Base-by-base conservation (phyloP, 2,888 invertebrate genomes). In the Diaperis boleti region DNA sequence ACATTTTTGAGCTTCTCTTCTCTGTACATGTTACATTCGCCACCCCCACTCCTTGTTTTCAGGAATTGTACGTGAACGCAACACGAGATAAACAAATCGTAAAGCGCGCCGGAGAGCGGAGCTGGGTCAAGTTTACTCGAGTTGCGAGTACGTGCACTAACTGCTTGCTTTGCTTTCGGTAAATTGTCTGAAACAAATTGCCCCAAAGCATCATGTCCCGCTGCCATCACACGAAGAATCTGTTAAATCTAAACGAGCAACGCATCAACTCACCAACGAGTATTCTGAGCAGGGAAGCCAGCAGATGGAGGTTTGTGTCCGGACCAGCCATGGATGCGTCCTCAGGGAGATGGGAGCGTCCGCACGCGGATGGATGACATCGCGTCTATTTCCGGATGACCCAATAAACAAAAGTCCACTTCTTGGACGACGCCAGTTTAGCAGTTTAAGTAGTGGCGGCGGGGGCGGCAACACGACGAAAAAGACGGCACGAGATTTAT, bases 251-350 rank as follows among this genome's bases (percentile, higher is more conserved):
- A 54, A 54, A 41, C 42, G 54, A 42, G 41, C 10, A 50, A 42
- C 56, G 42, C 8, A 26, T 6, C 13, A 62, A 86, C 87, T 86
- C 79, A 87, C 87, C 87, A 71, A 87, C 86, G 69, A 87, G 85
- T 69, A 87, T 85, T 82, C 87, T 85, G 69, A 87, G 84, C 66
- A 87, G 83, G 81, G 85, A 87, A 76, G 87, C 87, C 73, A 87
- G 80, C 79, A 85, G 83, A 78, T 86, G 85, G 77, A 74, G 71
- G 68, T 75, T 76, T 68, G 86, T 82, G 79, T 87, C 87, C 74
- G 85, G 83, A 74, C 85, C 83, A 83, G 85, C 87, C 86, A 87
- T 86, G 80, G 82, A 82, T 84, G 64, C 47, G 33, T 55, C 70
- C 70, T 71, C 69, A 72, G 69, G 71, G 70, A 67, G 54, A 67